Conservation (phyloP, 2,113 vertebrate species). For the Muntiacus reevesi region DNA sequence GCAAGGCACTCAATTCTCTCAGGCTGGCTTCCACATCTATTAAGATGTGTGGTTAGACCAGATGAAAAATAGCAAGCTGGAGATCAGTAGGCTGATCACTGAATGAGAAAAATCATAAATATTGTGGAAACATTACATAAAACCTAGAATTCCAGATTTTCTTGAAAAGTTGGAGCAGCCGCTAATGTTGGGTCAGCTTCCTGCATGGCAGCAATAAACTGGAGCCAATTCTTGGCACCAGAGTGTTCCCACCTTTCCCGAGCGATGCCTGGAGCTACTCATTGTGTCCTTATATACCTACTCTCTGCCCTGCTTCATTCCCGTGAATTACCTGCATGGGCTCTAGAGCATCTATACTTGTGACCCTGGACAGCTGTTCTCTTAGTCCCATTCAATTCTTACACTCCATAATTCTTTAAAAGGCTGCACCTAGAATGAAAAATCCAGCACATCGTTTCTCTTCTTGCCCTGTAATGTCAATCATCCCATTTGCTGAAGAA, state of each 20-base stretch:
- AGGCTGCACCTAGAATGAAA: not conserved
- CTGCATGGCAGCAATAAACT: not conserved
- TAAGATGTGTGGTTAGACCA: not conserved
- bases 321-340: fast-evolving
- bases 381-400: not conserved
- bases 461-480: not conserved
- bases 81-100: not conserved
- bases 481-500: not conserved
- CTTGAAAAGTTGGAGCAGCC: not conserved
- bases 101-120: not conserved
- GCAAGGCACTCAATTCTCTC: not conserved
- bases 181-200: not conserved
- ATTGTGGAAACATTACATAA: not conserved
- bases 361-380: not conserved
- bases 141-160: not conserved
- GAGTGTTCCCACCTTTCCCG: not conserved
- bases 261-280: not conserved
- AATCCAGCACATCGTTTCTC: not conserved
- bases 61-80: not conserved
- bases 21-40: not conserved
- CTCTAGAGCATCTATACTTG: fast-evolving
- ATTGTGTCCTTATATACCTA: fast-evolving
- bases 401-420: not conserved
- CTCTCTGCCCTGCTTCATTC: not conserved
- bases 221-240: not conserved